Evolutionary conservation across 1,140 invertebrate genomes (phyloP).

Genomic region (Nephila pilipes): DNA sequence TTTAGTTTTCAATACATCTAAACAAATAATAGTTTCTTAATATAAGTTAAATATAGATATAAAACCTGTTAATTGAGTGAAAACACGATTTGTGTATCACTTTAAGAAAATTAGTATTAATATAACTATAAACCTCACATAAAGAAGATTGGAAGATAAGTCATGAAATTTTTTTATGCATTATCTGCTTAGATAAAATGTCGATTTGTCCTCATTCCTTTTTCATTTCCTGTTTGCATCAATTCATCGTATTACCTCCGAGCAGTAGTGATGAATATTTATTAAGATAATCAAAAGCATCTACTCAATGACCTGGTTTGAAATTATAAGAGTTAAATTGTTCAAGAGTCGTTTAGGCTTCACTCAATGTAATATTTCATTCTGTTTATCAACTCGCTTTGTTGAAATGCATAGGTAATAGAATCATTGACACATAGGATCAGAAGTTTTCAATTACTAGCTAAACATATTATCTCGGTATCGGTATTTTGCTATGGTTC

Average conservation of each 20-base stretch:
- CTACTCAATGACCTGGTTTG: neutral
- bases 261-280: neutral
- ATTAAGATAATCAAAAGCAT: neutral
- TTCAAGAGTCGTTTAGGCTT: neutral
- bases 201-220: neutral
- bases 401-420: neutral
- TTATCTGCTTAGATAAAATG: neutral
- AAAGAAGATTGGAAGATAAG: no score
- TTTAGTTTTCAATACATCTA: no score
- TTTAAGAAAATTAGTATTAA: no score
- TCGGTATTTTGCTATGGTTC: neutral
- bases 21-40: no score
- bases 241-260: neutral
- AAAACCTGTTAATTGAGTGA: no score
- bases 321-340: neutral
- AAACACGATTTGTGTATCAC: no score
- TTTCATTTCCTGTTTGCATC: conserved; percentile 7
- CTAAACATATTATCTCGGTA: neutral
- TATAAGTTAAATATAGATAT: no score
- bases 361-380: neutral
- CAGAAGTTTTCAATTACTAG: neutral
- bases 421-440: neutral
- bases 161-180: neutral
- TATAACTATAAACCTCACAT: no score
- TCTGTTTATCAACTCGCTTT: neutral